Evolutionary conservation across 53 echinoderm and acorn worm genomes (phyloP), one percentile per base, ranked within the genome.

Genomic region (Henricia sp.): DNA sequence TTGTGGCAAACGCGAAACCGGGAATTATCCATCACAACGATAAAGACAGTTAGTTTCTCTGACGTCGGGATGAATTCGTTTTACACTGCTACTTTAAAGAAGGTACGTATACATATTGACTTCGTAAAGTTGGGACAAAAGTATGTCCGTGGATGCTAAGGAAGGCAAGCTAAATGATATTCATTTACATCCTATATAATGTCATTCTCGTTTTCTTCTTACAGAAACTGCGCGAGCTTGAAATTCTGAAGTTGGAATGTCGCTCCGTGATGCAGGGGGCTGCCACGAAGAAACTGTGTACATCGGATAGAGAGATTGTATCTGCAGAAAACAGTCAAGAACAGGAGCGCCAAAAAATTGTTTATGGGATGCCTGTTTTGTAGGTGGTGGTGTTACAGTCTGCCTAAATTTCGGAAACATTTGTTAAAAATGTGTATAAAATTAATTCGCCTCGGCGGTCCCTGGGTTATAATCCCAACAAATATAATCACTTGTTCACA

Each of bases 1-100:
- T 63, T 78, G 42, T 43, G 19, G 78, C 52, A 35, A 16, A 78
- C 78, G 19, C 6, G 33, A 2, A 63, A 78, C 63, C 30, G 44
- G n/a, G 33, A 48, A 32, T 42, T 78, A 50, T 78, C 78, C 16
- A 78, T 78, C 48, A 78, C 78, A 3, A 62, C 63, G 78, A 78
- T 78, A 63, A 78, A 78, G 63, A 48, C 26, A 24, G 9, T 26
- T n/a, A 60, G 20, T 19, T 78, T 78, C 50, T 33, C 48, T 13
- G 50, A 63, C 24, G 34, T 63, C 19, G 2, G 34, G 19, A 63
- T 3, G 28, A 34, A 34, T n/a, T n/a, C n/a, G n/a, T n/a, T n/a
- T n/a, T n/a, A n/a, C n/a, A n/a, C n/a, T n/a, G n/a, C 42, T 24
- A 44, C 38, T n/a, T 26, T 42, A 42, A 9, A 23, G 19, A 38